These are phyloP conservation scores for Sapayoa aenigma DNA, from an alignment of 2,113 vertebrate species.

Conservation along the genomic window DNA sequence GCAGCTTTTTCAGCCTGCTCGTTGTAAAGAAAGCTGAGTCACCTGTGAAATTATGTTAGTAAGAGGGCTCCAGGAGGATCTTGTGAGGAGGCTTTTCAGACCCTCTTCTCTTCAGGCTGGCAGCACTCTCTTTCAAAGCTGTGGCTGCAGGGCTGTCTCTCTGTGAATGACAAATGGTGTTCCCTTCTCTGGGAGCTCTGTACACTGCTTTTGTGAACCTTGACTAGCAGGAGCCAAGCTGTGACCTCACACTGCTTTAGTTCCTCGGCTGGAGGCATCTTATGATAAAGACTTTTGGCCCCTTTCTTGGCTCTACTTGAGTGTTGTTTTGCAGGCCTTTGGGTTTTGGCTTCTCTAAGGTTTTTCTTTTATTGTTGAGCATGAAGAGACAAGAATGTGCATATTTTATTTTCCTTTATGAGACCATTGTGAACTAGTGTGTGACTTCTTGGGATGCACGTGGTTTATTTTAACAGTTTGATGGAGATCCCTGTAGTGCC, in stretches of 20 bases:
- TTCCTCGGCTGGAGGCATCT: background rate
- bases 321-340: background rate
- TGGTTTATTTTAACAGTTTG: background rate
- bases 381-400: background rate
- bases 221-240: background rate
- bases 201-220: background rate
- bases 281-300: background rate
- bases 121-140: background rate
- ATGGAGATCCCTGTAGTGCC: background rate
- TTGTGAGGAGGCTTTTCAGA: background rate
- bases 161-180: background rate
- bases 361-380: background rate
- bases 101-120: background rate
- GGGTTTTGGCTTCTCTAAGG: background rate
- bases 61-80: background rate
- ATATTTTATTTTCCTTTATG: background rate
- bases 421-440: background rate
- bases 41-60: background rate
- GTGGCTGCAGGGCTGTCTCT: background rate
- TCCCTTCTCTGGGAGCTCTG: background rate
- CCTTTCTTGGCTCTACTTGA: background rate
- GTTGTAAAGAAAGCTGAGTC: background rate
- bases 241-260: background rate
- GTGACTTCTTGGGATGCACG: background rate
- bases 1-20: slow-evolving; percentile 13